A percentile compares a stretch with the other conserved stretches of the same genome.
These are phyloP conservation scores for Gallinago paraguaiae DNA, from an alignment of 2,113 vertebrate genomes.

Conservation along the genomic window DNA sequence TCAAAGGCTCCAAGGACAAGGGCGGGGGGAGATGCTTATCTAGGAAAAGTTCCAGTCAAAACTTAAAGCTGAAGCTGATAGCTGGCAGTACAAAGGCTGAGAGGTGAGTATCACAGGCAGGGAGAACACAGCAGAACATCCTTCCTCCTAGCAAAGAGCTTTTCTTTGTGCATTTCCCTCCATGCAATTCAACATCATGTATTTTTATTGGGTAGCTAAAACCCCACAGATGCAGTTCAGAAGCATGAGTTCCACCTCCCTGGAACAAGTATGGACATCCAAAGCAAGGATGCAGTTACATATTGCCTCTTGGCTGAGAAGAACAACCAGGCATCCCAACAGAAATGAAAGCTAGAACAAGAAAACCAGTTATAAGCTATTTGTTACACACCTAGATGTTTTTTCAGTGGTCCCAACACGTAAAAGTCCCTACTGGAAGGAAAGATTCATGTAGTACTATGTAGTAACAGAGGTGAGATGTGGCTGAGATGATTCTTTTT, in stretches of 20 bases:
- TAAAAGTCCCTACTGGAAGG: not conserved
- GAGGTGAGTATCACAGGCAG: not conserved
- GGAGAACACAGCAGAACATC: not conserved
- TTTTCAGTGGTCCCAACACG: not conserved
- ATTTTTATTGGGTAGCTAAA: not conserved
- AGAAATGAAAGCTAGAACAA: not conserved
- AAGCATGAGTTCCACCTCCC: not conserved
- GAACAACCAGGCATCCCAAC: not conserved
- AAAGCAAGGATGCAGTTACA: rapidly evolving
- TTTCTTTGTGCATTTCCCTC: not conserved
- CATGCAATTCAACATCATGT: not conserved
- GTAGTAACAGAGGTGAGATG: not conserved
- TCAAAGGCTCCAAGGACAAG: not conserved
- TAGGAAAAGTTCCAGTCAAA: not conserved
- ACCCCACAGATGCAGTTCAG: not conserved
- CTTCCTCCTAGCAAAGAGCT: not conserved
- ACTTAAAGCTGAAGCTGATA: not conserved
- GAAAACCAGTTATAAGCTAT: not conserved
- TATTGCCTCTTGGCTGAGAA: not conserved
- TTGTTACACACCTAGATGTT: not conserved
- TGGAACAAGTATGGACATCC: not conserved
- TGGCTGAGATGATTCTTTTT: not conserved
- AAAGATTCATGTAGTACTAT: not conserved
- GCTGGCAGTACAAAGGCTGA: not conserved
- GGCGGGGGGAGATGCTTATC: not conserved